phyloP scores from a whole-genome alignment of 2,113 vertebrate genomes.

The Tinamus guttatus region DNA sequence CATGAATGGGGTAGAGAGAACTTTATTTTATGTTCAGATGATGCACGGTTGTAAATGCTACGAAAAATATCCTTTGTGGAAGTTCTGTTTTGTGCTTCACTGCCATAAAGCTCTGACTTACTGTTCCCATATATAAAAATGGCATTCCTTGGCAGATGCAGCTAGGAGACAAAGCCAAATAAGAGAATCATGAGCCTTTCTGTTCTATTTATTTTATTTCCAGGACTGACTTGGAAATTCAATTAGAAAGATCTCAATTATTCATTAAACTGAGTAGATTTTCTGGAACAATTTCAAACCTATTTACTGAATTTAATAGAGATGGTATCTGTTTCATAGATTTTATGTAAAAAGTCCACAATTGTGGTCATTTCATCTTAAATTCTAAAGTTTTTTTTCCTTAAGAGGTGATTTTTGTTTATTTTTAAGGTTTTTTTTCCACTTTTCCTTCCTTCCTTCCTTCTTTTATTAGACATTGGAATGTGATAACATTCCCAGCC shows the following conservation, averaged over 20 bases:
- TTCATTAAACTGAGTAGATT: slow-evolving; percentile 9
- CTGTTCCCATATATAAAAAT: not conserved
- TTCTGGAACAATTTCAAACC: slow-evolving; percentile 19
- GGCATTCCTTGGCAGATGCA: not conserved
- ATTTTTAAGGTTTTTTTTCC: not conserved
- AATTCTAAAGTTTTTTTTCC: not conserved
- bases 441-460: not conserved
- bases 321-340: not conserved
- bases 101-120: not conserved
- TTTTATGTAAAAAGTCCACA: not conserved
- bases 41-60: not conserved
- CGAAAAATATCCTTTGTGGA: not conserved
- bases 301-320: not conserved
- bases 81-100: not conserved
- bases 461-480: not conserved
- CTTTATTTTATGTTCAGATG: not conserved
- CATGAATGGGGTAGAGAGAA: not conserved
- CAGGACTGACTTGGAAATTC: not conserved
- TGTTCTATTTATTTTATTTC: not conserved
- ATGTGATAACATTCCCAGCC: slow-evolving; percentile 1
- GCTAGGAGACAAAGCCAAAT: not conserved
- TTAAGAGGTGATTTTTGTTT: not conserved
- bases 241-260: not conserved
- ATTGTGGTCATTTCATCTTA: not conserved
- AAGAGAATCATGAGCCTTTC: not conserved